Conservation (phyloP, 2,797 vertebrate species). For the Chelon labrosus region DNA sequence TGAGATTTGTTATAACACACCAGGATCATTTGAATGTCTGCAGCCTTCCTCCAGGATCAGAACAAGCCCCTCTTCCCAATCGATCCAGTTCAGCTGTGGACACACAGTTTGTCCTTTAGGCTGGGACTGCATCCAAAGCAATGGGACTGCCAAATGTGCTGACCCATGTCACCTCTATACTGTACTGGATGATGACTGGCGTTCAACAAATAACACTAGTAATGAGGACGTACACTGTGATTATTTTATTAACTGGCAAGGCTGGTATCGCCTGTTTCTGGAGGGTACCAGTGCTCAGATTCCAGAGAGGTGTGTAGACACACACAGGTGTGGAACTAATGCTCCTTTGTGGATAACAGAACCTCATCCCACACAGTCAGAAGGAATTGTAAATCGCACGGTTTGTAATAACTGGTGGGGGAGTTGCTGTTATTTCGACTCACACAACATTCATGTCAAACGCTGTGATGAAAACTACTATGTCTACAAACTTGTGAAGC, state of each 20-base stretch:
- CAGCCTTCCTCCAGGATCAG: not conserved
- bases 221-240: conserved; percentile 46
- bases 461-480: conserved; percentile 68
- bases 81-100: conserved; percentile 51
- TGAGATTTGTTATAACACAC: conserved; percentile 64
- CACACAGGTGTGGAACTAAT: conserved; percentile 62
- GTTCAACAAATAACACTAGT: conserved; percentile 39
- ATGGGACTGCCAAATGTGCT: conserved; percentile 36
- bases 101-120: conserved; percentile 45
- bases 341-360: conserved; percentile 62
- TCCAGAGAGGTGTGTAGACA: conserved; percentile 61
- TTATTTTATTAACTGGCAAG: conserved; percentile 15
- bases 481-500: conserved; percentile 69
- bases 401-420: not conserved
- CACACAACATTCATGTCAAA: conserved; percentile 66
- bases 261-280: conserved; percentile 77
- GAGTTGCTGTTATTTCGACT: not conserved
- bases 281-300: conserved; percentile 50
- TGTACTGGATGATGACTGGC: conserved; percentile 68
- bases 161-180: conserved; percentile 73
- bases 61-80: not conserved
- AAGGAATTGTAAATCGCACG: conserved; percentile 45
- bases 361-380: conserved; percentile 52
- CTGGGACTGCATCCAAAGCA: conserved; percentile 58
- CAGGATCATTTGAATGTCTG: conserved; percentile 64